Base-by-base conservation (phyloP, 2,113 vertebrate genomes). In the Eurypyga helias region DNA sequence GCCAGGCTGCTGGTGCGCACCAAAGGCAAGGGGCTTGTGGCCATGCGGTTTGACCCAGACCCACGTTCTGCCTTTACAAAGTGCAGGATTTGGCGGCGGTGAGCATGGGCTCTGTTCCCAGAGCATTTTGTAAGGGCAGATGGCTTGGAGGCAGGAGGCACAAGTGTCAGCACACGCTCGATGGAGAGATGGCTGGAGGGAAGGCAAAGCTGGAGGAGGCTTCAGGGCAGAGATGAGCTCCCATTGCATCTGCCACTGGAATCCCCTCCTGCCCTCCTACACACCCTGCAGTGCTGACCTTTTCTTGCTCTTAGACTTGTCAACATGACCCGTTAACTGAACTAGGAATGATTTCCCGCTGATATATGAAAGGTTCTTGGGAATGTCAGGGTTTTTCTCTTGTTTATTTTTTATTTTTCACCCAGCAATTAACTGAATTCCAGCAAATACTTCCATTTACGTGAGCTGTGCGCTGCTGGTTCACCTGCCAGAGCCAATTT, bases 41-140 rank as follows among this genome's bases (percentile, higher is more conserved):
- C 0, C 3, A 8, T 15, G 29, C 43, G 9, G 28, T 46, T 38
- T 82, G 66, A 73, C 88, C 88, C 73, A n/a, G 51, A 26, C 67
- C 72, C 21, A 16, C 0, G 2, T 41, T 60, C 11, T 38, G 52
- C 91, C 73, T 48, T 52, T 12, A 8, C 41, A 6, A 55, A 64
- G 60, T 2, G 3, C 13, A 38, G 12, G 46, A 21, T 57, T 73
- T 79, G 87, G 66, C 51, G 1, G 72, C 0, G 1, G 34, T 15
- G 24, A 2, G 26, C 28, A 8, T 3, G 76, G 95, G 95, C 96
- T 95, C 33, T 0, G 2, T 88, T 94, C 93, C 96, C 96, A 88
- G 90, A 88, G 90, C 67, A 29, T 85, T 96, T 92, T 90, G 95
- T 89, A 52, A 89, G 96, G 96, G 96, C 96, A 95, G 93, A 94